phyloP scores from a whole-genome alignment of 1,140 invertebrate species.

The Diabrotica virgifera region DNA sequence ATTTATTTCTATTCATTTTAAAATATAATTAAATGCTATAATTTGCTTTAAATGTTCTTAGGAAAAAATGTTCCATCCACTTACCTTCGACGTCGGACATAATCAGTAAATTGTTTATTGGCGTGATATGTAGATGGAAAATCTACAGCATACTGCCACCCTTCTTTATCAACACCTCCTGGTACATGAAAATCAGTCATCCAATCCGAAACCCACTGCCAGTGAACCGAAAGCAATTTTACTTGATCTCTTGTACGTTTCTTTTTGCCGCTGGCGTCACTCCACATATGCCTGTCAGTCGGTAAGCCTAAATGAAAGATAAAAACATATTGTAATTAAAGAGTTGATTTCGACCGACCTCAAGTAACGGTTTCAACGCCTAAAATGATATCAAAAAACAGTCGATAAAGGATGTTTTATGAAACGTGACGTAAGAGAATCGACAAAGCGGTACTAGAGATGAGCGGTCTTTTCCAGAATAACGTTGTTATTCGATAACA shows the following conservation, averaged over 20 bases:
- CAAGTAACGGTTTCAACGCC: too few relatives aligned
- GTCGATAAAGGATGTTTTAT: too few relatives aligned
- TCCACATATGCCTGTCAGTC: slow-evolving; percentile 88
- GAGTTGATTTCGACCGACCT: too few relatives aligned
- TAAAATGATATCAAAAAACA: too few relatives aligned
- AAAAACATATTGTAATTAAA: too few relatives aligned
- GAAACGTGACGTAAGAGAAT: too few relatives aligned
- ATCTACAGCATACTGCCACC: slow-evolving; percentile 93
- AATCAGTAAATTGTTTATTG: slow-evolving; percentile 83
- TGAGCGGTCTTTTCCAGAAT: too few relatives aligned
- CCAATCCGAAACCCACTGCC: slow-evolving; percentile 92
- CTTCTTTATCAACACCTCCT: slow-evolving; percentile 85
- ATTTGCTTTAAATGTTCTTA: too few relatives aligned
- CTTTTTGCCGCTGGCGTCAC: slow-evolving; percentile 76
- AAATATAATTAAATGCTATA: too few relatives aligned
- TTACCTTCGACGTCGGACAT: slow-evolving; percentile 68
- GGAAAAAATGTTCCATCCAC: background rate
- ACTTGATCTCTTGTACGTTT: slow-evolving; percentile 81
- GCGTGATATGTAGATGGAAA: slow-evolving; percentile 84
- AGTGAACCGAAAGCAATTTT: slow-evolving; percentile 79
- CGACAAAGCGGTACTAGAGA: too few relatives aligned
- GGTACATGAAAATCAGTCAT: slow-evolving; percentile 82
- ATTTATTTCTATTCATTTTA: too few relatives aligned
- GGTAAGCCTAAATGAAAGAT: slow-evolving; percentile 57
- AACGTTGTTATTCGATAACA: too few relatives aligned